phyloP scores from a whole-genome alignment of 2,888 invertebrate species.

The Zygothrica quintamaculata region DNA sequence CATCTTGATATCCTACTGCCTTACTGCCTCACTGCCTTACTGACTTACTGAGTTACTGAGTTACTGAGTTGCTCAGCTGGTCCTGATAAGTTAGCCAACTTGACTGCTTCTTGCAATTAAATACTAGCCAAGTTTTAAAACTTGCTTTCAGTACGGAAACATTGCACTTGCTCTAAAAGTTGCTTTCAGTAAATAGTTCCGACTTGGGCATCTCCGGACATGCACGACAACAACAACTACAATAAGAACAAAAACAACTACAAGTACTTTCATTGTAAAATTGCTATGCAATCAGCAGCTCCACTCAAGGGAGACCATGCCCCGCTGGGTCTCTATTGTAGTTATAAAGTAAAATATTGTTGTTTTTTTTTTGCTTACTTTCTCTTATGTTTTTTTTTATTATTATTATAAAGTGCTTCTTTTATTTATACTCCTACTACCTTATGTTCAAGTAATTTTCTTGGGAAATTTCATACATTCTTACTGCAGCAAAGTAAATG shows the following conservation, averaged over 20 bases:
- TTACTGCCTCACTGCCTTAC: neutral
- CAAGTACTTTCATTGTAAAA: neutral
- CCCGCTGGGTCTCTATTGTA: neutral
- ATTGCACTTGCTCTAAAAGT: conserved; percentile 55
- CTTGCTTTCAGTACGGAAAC: conserved; percentile 44
- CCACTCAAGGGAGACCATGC: conserved; percentile 3
- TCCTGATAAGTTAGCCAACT: conserved; percentile 10
- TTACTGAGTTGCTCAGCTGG: conserved; percentile 3
- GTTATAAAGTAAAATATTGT: conserved; percentile 63
- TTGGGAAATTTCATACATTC: too few relatives aligned
- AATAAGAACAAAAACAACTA: too few relatives aligned
- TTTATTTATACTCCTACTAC: too few relatives aligned
- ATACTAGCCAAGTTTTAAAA: conserved; percentile 13
- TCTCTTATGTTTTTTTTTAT: too few relatives aligned
- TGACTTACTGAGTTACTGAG: neutral
- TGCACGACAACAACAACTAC: neutral
- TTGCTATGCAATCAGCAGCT: conserved; percentile 26
- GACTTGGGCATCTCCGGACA: neutral
- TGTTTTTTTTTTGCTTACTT: too few relatives aligned
- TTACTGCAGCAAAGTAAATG: too few relatives aligned
- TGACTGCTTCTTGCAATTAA: conserved; percentile 39
- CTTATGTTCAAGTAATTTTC: too few relatives aligned
- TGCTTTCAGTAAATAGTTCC: conserved; percentile 40
- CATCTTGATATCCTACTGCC: neutral
- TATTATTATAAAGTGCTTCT: too few relatives aligned